Conservation (phyloP, 1,140 invertebrate species). For the Sinonovacula constricta region DNA sequence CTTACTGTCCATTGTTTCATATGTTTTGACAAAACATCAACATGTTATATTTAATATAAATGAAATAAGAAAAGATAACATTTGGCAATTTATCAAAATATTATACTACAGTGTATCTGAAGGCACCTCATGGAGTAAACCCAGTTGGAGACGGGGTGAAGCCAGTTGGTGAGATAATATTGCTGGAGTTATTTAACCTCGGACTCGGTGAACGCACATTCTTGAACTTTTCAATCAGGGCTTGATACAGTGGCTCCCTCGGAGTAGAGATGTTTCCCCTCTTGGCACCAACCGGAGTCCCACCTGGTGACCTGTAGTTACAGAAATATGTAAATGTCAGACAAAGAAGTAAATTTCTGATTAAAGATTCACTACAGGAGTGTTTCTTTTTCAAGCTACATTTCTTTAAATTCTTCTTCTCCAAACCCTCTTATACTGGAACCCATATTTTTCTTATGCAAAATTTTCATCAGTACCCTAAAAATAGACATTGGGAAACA, state of each 20-base stretch:
- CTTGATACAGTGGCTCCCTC: slow-evolving; percentile 22
- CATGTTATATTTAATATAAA: too few relatives aligned
- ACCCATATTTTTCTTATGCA: too few relatives aligned
- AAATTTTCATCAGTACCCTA: background rate
- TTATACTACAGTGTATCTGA: too few relatives aligned
- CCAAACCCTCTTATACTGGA: too few relatives aligned
- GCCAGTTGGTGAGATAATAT: slow-evolving; percentile 23
- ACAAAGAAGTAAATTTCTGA: background rate
- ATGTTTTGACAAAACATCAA: too few relatives aligned
- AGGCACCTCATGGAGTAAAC: too few relatives aligned
- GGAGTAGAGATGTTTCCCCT: background rate
- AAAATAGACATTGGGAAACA: background rate
- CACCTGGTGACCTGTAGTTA: slow-evolving; percentile 11
- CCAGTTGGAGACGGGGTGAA: slow-evolving; percentile 22
- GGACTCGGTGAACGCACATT: slow-evolving; percentile 36
- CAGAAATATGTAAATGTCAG: background rate
- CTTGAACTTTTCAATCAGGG: slow-evolving; percentile 35
- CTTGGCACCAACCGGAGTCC: background rate
- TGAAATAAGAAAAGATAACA: too few relatives aligned
- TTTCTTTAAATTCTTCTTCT: too few relatives aligned
- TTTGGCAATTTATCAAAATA: too few relatives aligned
- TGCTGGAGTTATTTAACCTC: background rate
- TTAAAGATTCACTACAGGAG: background rate
- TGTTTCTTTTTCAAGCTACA: background rate
- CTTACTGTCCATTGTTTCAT: too few relatives aligned